Evolutionary conservation across 2,888 invertebrate genomes (phyloP), one percentile per base, ranked within the genome.

Genomic region (Agriotes lineatus): DNA sequence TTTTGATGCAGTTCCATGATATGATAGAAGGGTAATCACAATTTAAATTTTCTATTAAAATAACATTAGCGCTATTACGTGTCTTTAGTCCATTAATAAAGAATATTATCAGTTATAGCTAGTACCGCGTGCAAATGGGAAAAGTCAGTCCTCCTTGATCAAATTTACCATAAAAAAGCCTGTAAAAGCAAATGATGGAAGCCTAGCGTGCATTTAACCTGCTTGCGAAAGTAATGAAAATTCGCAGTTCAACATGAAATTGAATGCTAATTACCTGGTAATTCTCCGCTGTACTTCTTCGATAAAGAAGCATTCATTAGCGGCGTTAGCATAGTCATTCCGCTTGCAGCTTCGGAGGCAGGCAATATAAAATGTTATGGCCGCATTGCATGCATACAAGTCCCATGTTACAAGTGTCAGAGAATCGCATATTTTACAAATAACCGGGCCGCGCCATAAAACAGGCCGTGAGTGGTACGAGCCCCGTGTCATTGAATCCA

Each of bases 391-490:
- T 80, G 79, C 75, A 66, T 64, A 59, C 56, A 76, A 59, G 75
- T 74, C 74, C 72, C 76, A 76, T 71, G 78, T 77, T 77, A 78
- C 77, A 78, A 78, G 79, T 80, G 80, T 80, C 79, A 78, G 79
- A 74, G 73, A 73, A 78, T 77, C 73, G 78, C 77, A 79, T 80
- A 80, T 80, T 80, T 80, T 76, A 80, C 77, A 74, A 77, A 78
- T 75, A 78, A 78, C 68, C 73, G 65, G 66, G 69, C 71, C 67
- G 68, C 33, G 62, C 62, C 48, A 62, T 67, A 62, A 67, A 61
- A 73, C 77, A 73, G 72, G 74, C 72, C 74, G 75, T 71, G 76
- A 75, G 72, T 76, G 75, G 76, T 76, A 76, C 75, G 74, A 54
- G 60, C 66, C 67, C 63, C 75, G 76, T 77, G 77, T 78, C 76